These are phyloP conservation scores for Callithrix jacchus DNA, from an alignment of 2,113 vertebrate species.

Conservation along the genomic window DNA sequence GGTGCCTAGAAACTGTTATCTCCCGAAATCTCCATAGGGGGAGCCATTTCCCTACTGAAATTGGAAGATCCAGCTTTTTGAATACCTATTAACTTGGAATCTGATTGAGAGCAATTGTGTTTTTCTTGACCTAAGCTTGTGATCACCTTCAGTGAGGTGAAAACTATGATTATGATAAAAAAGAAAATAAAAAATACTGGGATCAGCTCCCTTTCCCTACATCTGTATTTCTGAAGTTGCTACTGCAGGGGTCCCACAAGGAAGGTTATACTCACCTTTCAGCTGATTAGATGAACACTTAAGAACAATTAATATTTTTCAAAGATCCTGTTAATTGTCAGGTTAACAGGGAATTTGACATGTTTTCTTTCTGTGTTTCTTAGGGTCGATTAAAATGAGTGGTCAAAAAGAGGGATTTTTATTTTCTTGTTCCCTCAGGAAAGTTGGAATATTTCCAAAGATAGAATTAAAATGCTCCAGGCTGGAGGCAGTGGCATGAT, in stretches of 20 bases:
- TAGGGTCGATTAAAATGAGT: not conserved
- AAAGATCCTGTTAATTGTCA: not conserved
- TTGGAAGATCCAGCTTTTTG: too few relatives aligned
- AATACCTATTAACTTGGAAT: accelerated
- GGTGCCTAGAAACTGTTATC: not conserved
- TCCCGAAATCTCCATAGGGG: not conserved
- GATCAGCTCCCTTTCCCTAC: not conserved
- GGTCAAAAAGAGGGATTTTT: not conserved
- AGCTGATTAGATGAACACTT: not conserved
- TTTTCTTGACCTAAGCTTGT: not conserved
- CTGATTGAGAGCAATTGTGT: not conserved
- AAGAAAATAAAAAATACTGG: not conserved
- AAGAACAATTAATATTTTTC: not conserved
- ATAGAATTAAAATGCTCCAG: not conserved
- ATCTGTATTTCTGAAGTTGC: not conserved
- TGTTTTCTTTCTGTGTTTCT: not conserved
- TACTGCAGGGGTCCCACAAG: not conserved
- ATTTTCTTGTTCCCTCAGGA: not conserved
- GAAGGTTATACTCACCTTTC: not conserved
- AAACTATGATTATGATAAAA: too few relatives aligned
- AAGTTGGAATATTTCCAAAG: not conserved
- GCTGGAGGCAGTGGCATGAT: not conserved
- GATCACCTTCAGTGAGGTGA: not conserved
- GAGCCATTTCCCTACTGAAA: not conserved
- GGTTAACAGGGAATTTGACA: not conserved